phyloP scores from a whole-genome alignment of 2,797 vertebrate genomes.

The Neomorphus geoffroyi region DNA sequence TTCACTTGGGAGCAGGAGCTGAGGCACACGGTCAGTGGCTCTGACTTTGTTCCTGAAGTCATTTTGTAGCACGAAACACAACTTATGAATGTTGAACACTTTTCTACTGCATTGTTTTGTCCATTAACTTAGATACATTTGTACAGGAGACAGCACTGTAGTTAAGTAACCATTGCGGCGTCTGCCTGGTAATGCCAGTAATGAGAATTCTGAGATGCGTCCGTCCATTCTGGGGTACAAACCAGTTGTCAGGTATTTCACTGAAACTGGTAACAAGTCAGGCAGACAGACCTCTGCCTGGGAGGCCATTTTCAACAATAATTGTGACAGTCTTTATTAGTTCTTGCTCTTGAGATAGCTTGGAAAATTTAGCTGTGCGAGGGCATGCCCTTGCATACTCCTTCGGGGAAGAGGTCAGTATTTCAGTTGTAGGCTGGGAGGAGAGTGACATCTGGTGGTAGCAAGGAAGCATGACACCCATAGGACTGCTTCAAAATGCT shows the following conservation, averaged over 20 bases:
- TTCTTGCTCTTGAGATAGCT: not conserved
- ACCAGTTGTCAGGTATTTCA: not conserved
- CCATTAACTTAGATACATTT: not conserved
- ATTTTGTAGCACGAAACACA: not conserved
- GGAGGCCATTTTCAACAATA: not conserved
- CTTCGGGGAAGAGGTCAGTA: no score
- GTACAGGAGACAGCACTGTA: rapidly evolving
- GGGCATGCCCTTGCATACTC: not conserved
- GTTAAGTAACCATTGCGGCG: not conserved
- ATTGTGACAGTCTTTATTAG: not conserved
- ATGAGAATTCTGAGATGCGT: not conserved
- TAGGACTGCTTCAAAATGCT: not conserved
- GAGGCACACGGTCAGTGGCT: not conserved
- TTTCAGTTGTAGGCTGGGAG: not conserved
- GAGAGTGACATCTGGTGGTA: slow-evolving; percentile 49
- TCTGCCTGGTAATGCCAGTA: not conserved
- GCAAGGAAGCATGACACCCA: not conserved
- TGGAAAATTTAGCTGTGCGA: not conserved
- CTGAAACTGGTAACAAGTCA: not conserved
- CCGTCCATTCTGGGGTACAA: not conserved
- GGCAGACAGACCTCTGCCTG: not conserved
- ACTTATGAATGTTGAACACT: not conserved
- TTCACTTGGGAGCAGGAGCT: not conserved
- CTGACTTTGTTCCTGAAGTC: not conserved
- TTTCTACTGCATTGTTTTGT: not conserved